Base-by-base conservation (phyloP, 2,113 vertebrate genomes). In the Andinoacara biseriatus region DNA sequence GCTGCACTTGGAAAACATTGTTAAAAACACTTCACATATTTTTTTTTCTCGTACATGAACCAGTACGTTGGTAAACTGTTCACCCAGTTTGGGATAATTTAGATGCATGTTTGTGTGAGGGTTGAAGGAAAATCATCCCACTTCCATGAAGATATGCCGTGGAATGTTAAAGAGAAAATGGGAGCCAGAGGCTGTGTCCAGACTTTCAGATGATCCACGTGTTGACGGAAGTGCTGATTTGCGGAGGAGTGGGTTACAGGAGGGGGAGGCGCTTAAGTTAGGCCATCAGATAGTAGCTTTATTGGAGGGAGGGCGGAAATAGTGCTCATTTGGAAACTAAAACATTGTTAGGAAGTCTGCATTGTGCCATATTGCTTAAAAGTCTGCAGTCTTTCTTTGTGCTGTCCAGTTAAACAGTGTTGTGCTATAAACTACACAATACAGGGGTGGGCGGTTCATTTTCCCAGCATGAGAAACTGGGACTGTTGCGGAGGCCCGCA, bases 241-340 rank as follows among this genome's bases (percentile, higher is more conserved):
- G 72, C 67, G 80, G 77, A 38, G 5, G 24, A 78, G 77, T 31
- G 63, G 76, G 82, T 24, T 61, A 38, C 82, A 74, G 91, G 79
- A 89, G 78, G 79, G 77, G 88, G 89, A 88, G 89, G 87, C 18
- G 58, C 76, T 80, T 6, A 74, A 58, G 46, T 33, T 29, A 49
- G 58, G 35, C 74, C 46, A 58, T 89, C 78, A 76, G 82, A 78
- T 75, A 60, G 57, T 10, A 61, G 17, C 35, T 49, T 43, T 46
- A 46, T 33, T 26, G 22, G 29, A 83, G 35, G 38, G 18, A 56
- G 18, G 46, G 46, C 33, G 82, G 87, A 89, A 87, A 86, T 29
- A 1, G 26, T 9, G 35, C 33, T 84, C 58, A 52, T 69, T 75
- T 82, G 56, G 57, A 87, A 83, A 67, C 49, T 2, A 35, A 76